Evolutionary conservation across 1,140 invertebrate genomes (phyloP).

Genomic region (Drosophila murphyi): DNA sequence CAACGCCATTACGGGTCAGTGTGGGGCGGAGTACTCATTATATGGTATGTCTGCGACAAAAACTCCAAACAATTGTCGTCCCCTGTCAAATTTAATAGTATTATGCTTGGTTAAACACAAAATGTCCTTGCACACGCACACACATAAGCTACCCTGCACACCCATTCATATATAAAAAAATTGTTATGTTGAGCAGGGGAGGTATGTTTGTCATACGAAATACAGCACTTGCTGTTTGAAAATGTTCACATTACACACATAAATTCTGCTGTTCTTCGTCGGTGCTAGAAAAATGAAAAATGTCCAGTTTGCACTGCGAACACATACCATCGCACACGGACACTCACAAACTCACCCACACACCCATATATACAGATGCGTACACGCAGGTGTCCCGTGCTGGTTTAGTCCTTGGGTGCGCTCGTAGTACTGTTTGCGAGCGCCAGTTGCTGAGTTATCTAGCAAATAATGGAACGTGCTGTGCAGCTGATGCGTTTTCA

Average conservation of each 20-base stretch:
- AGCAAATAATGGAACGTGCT: conserved; percentile 81
- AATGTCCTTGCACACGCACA: conserved; percentile 53
- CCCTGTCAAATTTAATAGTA: conserved; percentile 77
- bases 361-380: conserved; percentile 15
- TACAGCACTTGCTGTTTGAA: conserved; percentile 71
- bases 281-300: conserved; percentile 65
- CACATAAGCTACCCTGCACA: conserved; percentile 7
- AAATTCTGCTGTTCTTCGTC: conserved; percentile 64
- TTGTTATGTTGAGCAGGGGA: not conserved
- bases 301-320: conserved; percentile 62
- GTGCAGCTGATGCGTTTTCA: conserved; percentile 83
- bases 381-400: conserved; percentile 31
- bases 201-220: conserved; percentile 64
- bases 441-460: conserved; percentile 80
- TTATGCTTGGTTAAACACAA: conserved; percentile 80
- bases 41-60: conserved; percentile 55
- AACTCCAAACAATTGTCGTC: conserved; percentile 76
- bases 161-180: conserved; percentile 3
- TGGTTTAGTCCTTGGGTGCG: conserved; percentile 64
- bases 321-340: conserved; percentile 18
- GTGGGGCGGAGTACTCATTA: conserved; percentile 12
- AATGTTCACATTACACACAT: conserved; percentile 78
- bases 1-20: conserved; percentile 4
- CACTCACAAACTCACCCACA: conserved; percentile 1
- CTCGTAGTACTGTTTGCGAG: conserved; percentile 62